Evolutionary conservation across 1,140 invertebrate genomes (phyloP).

Genomic region (Reticulitermes speratus): DNA sequence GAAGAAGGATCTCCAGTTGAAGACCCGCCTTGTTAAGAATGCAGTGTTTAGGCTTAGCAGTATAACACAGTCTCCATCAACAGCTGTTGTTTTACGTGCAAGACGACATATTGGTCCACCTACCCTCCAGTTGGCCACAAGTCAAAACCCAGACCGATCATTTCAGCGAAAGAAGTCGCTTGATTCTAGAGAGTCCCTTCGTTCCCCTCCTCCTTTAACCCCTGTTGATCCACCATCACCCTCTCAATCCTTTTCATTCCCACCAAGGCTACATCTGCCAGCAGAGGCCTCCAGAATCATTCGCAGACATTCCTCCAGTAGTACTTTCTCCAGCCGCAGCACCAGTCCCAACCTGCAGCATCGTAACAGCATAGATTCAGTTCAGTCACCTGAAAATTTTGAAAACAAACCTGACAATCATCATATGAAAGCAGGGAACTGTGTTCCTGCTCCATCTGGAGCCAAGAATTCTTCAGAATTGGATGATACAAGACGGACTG

Average conservation of each 20-base stretch:
- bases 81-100: conserved; percentile 57
- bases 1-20: conserved; percentile 41
- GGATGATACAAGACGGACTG: not conserved
- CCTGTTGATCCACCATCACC: conserved; percentile 24
- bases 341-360: conserved; percentile 43
- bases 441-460: not conserved
- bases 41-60: conserved; percentile 52
- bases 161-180: conserved; percentile 23
- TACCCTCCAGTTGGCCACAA: not conserved
- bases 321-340: conserved; percentile 74
- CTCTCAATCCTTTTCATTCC: conserved; percentile 20
- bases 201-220: conserved; percentile 23
- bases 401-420: conserved; percentile 20
- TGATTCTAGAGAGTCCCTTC: conserved; percentile 23
- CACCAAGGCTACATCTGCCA: conserved; percentile 38
- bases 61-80: conserved; percentile 47
- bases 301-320: conserved; percentile 71
- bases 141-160: not conserved
- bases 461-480: not conserved
- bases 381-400: conserved; percentile 18
- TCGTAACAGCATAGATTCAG: not conserved
- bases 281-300: conserved; percentile 78
- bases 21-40: conserved; percentile 56
- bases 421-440: not conserved
- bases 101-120: conserved; percentile 40